Evolutionary conservation across 1,140 invertebrate genomes (phyloP), one percentile per base, ranked within the genome.

Genomic region (Gonioctena quinquepunctata): DNA sequence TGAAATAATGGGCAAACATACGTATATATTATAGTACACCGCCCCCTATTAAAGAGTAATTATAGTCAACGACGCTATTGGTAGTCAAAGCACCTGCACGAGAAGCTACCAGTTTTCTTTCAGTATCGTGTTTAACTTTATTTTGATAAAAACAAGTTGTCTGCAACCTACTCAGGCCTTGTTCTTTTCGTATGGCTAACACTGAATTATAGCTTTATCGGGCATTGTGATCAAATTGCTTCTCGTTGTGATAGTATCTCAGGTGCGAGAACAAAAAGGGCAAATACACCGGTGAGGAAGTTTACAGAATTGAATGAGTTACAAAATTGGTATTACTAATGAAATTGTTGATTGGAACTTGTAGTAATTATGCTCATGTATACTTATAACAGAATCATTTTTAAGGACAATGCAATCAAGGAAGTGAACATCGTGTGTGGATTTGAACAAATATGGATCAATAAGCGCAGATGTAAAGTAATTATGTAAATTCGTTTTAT

Each of bases 11-110:
- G 19, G 25, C 59, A 61, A 61, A 25, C 25, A 27, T 61, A 61
- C 59, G 22, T 42, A 42, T 42, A n/a, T n/a, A 61, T 61, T 42
- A 61, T 25, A 16, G n/a, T 27, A 27, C 27, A 61, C 54, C 59
- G 59, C 59, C 59, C 25, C 59, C 59, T 61, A 61, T 61, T 61
- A 61, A 61, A 61, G 11, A 27, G 59, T 61, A 61, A 61, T 61
- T 61, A 61, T 61, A 61, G 59, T 28, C 59, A 61, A 61, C 59
- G 28, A 27, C 59, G 59, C 59, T 61, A 61, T 61, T 61, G 59
- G 59, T 27, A 61, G 59, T 27, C 27, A 21, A 42, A 11, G 27
- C 59, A 61, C 59, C 59, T 61, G 59, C 27, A 61, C 23, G n/a
- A 61, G 59, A 61, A 61, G 59, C 59, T 61, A 61, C 59, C 59